These are phyloP conservation scores for Microcebus jonahi DNA, from an alignment of 2,113 vertebrate genomes.

Conservation along the genomic window DNA sequence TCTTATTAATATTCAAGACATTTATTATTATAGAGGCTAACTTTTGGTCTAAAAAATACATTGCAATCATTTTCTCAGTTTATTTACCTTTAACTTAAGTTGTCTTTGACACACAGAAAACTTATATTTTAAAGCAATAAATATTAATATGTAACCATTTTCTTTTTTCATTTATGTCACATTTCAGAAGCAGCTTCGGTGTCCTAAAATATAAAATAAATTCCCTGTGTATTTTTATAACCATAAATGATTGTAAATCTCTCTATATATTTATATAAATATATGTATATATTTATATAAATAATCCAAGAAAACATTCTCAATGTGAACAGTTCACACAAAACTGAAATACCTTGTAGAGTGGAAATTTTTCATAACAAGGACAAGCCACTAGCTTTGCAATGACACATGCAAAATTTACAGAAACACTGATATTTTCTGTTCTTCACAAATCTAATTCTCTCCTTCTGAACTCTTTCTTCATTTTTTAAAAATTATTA, in stretches of 20 bases:
- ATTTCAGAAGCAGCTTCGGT: not conserved
- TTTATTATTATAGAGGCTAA: not conserved
- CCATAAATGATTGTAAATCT: not conserved
- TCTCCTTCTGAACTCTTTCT: not conserved
- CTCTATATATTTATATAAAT: not conserved
- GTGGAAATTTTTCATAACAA: not conserved
- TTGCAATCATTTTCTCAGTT: not conserved
- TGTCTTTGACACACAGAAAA: not conserved
- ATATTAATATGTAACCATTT: too few species aligned
- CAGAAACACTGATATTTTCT: not conserved
- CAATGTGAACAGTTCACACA: not conserved
- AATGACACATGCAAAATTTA: not conserved
- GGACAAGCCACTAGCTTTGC: not conserved
- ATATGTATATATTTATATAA: not conserved
- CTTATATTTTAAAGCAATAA: not conserved
- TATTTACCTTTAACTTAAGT: not conserved
- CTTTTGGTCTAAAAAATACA: not conserved
- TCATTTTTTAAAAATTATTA: not conserved
- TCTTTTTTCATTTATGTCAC: not conserved
- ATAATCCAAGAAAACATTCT: not conserved
- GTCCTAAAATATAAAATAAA: not conserved
- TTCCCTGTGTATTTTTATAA: not conserved
- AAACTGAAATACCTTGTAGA: not conserved
- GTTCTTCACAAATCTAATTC: not conserved
- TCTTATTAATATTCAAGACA: not conserved